phyloP scores from a whole-genome alignment of 2,888 invertebrate species.

The Oscheius myriophilus region DNA sequence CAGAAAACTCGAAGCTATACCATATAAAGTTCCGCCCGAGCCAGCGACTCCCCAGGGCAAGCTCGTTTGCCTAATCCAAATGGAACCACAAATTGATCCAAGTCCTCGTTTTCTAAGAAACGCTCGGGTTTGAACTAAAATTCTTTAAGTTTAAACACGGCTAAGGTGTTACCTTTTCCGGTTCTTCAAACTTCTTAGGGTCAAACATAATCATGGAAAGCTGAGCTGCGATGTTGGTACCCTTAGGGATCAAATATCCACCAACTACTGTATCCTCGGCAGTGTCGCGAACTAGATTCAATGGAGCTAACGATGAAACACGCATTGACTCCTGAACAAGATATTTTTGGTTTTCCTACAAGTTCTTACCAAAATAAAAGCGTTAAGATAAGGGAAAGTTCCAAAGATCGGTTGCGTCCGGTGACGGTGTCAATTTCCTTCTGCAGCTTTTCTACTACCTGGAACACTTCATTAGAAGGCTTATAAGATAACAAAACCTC shows the following conservation, averaged over 20 bases:
- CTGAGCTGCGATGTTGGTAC: constrained; percentile 14
- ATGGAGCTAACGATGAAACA: constrained; percentile 1
- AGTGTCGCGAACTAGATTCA: constrained; percentile 11
- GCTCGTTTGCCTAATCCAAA: constrained; percentile 24
- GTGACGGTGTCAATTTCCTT: constrained; percentile 12
- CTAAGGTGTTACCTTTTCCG: constrained; percentile 4
- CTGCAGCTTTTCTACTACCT: constrained; percentile 3
- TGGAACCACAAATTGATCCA: constrained; percentile 13
- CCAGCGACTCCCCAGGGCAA: constrained; percentile 23
- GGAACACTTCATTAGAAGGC: background rate
- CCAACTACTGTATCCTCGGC: constrained; percentile 19
- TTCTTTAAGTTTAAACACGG: too few relatives aligned
- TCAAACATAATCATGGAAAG: constrained; percentile 14
- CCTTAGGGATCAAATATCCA: constrained; percentile 1
- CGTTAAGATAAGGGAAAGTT: constrained; percentile 16
- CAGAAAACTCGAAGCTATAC: background rate
- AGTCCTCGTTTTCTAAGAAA: constrained; percentile 6
- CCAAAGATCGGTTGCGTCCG: constrained; percentile 1
- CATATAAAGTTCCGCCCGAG: constrained; percentile 23
- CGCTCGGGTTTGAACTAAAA: constrained; percentile 28
- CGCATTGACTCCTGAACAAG: constrained; percentile 11
- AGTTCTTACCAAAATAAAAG: constrained; percentile 4
- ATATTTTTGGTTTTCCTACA: too few relatives aligned
- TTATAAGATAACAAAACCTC: background rate
- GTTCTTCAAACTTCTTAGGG: constrained; percentile 16